These are phyloP conservation scores for Hylyphantes graminicola DNA, from an alignment of 1,140 invertebrate species.

Conservation along the genomic window DNA sequence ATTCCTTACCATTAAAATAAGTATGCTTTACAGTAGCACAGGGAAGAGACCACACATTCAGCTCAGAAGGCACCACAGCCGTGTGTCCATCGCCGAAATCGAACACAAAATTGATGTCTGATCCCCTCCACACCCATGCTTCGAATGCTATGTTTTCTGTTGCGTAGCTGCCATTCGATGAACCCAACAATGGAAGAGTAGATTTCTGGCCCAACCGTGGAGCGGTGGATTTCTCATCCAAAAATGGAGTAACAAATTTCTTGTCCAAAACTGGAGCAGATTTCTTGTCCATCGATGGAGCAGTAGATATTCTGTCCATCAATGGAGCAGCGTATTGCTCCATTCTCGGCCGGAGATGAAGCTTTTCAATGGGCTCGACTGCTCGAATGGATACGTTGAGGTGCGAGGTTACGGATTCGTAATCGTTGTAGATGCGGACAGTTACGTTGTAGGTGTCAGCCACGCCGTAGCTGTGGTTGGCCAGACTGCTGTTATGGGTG, in stretches of 20 bases:
- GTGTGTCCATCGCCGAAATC: constrained; percentile 51
- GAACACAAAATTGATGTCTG: constrained; percentile 54
- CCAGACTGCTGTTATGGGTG: constrained; percentile 6
- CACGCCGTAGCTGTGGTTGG: constrained; percentile 52
- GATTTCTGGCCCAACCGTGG: not conserved
- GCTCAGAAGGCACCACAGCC: constrained; percentile 12
- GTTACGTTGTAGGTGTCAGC: constrained; percentile 43
- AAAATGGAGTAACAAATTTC: too few species aligned
- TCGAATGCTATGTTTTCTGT: constrained; percentile 43
- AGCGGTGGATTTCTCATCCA: constrained; percentile 1
- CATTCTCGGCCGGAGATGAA: not conserved
- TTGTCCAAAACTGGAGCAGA: too few species aligned
- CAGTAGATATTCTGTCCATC: not conserved
- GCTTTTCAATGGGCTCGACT: constrained; percentile 47
- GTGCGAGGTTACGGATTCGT: constrained; percentile 4
- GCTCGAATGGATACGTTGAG: constrained; percentile 44
- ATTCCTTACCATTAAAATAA: constrained; percentile 33
- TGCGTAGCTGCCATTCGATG: not conserved
- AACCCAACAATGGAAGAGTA: not conserved
- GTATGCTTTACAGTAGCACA: constrained; percentile 36
- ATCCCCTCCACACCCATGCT: constrained; percentile 45
- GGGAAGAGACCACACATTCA: constrained; percentile 16
- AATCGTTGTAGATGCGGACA: constrained; percentile 23
- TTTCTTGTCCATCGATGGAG: too few species aligned
- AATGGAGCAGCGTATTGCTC: constrained; percentile 35